Percentiles rank a stretch among this genome's conserved stretches.
phyloP scores from a whole-genome alignment of 2,797 vertebrate genomes.

The Helicolenus hilgendorfi region DNA sequence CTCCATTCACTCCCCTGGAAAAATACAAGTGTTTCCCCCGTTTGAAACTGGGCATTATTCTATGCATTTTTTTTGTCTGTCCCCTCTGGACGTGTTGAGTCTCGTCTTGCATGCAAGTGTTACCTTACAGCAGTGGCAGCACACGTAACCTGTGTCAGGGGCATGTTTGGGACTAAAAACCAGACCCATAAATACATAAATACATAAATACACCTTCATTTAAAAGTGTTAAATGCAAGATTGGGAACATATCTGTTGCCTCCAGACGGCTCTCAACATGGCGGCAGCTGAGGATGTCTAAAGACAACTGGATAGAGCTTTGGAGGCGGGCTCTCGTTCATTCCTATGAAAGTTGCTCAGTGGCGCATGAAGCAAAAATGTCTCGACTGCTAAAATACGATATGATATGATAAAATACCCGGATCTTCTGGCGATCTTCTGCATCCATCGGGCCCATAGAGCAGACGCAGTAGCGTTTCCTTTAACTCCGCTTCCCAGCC shows the following conservation, averaged over 20 bases:
- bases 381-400: too few species aligned
- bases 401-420: too few species aligned
- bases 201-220: not conserved
- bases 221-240: not conserved
- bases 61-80: not conserved
- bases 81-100: not conserved
- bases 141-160: not conserved
- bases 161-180: not conserved
- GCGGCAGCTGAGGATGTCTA: too few species aligned
- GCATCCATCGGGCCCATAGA: too few species aligned
- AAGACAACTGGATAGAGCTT: too few species aligned
- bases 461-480: too few species aligned
- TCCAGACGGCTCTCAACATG: not conserved
- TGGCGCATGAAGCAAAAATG: too few species aligned
- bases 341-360: too few species aligned
- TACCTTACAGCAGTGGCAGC: not conserved
- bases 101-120: not conserved
- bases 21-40: constrained; percentile 36
- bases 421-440: too few species aligned
- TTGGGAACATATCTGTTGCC: not conserved
- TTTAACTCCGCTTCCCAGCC: too few species aligned
- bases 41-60: constrained; percentile 47
- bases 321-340: too few species aligned
- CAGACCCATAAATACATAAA: not conserved
- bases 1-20: constrained; percentile 58